These are phyloP conservation scores for Taenioides sp. DNA, from an alignment of 2,797 vertebrate species.

Conservation along the genomic window DNA sequence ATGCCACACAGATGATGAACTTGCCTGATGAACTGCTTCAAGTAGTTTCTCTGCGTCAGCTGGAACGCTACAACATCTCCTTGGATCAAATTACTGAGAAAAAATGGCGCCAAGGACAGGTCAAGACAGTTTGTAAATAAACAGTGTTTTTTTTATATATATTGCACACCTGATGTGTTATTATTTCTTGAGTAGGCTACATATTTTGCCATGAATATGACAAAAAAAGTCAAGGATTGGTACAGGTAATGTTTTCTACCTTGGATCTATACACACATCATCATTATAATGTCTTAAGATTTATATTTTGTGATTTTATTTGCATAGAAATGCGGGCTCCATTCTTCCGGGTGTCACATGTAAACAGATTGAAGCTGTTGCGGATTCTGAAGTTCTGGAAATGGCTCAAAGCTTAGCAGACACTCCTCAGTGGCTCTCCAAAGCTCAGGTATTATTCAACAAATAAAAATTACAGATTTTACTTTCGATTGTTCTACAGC, in stretches of 20 bases:
- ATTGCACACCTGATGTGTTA: background rate
- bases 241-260: slow-evolving; percentile 40
- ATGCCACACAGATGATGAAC: slow-evolving; percentile 52
- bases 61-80: slow-evolving; percentile 58
- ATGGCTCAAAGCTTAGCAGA: slow-evolving; percentile 50
- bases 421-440: slow-evolving; percentile 58
- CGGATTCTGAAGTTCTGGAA: slow-evolving; percentile 33
- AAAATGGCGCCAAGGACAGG: slow-evolving; percentile 66
- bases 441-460: slow-evolving; percentile 44
- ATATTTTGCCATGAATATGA: slow-evolving; percentile 31
- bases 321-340: slow-evolving; percentile 59
- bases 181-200: slow-evolving; percentile 40
- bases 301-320: background rate
- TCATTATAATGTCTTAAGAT: background rate
- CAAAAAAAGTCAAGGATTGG: background rate
- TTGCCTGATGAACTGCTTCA: slow-evolving; percentile 50
- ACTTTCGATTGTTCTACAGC: background rate
- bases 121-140: slow-evolving; percentile 26
- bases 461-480: background rate
- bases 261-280: background rate
- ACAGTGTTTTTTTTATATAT: background rate
- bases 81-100: slow-evolving; percentile 54
- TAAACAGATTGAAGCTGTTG: slow-evolving; percentile 52
- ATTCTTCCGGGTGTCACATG: slow-evolving; percentile 71
- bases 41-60: slow-evolving; percentile 50